phyloP scores from a whole-genome alignment of 2,888 invertebrate species.

The Meandrusa payeni region DNA sequence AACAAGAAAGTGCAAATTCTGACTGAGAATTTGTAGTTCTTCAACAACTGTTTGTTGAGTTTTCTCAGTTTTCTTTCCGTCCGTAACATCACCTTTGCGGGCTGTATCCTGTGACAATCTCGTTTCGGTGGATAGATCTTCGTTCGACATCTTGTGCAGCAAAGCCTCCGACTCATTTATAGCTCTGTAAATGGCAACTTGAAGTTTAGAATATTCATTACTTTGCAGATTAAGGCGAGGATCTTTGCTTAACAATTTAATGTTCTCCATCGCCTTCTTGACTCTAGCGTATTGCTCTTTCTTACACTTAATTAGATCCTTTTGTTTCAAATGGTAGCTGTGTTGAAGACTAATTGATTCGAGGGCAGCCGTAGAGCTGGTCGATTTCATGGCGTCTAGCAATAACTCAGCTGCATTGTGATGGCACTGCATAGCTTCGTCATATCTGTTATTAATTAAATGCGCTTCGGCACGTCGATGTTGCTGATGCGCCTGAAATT shows the following conservation, averaged over 20 bases:
- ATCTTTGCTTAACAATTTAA: conserved; percentile 63
- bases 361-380: conserved; percentile 79
- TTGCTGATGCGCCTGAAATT: conserved; percentile 86
- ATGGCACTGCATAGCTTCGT: conserved; percentile 88
- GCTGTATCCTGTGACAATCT: conserved; percentile 1
- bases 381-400: conserved; percentile 82
- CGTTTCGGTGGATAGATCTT: conserved; percentile 33
- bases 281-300: conserved; percentile 75
- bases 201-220: conserved; percentile 68
- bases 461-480: conserved; percentile 86
- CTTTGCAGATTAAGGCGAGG: conserved; percentile 53
- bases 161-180: conserved; percentile 86
- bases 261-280: conserved; percentile 71
- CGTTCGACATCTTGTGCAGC: conserved; percentile 61
- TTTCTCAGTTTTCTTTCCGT: conserved; percentile 81
- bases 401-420: conserved; percentile 84
- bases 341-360: conserved; percentile 87
- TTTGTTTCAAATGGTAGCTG: conserved; percentile 86
- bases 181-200: conserved; percentile 82
- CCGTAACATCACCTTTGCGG: conserved; percentile 35
- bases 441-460: conserved; percentile 83
- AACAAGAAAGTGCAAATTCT: conserved; percentile 77
- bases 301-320: conserved; percentile 80
- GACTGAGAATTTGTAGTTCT: conserved; percentile 84
- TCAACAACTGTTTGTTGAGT: conserved; percentile 83